Evolutionary conservation across 2,888 invertebrate genomes (phyloP).

Genomic region (Drosophila paracracens): DNA sequence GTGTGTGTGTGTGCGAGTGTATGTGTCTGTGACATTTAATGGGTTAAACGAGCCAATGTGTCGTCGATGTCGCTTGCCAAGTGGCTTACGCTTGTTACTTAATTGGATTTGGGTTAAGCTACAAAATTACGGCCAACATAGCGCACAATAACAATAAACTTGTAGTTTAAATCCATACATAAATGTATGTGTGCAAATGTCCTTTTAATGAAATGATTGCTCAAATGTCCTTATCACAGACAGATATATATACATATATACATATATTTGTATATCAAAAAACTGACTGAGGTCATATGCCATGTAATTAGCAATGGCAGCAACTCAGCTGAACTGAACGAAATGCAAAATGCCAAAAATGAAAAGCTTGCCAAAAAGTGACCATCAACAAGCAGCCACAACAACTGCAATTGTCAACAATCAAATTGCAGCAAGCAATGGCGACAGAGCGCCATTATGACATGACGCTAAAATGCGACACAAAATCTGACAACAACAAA

Average conservation of each 20-base stretch:
- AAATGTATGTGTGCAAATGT: conserved; percentile 14
- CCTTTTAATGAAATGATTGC: conserved; percentile 65
- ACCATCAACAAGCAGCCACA: conserved; percentile 19
- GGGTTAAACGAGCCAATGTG: conserved; percentile 80
- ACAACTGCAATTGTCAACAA: conserved; percentile 41
- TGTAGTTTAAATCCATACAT: conserved; percentile 55
- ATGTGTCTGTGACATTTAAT: conserved; percentile 59
- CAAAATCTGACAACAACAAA: conserved; percentile 8
- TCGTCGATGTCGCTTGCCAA: conserved; percentile 78
- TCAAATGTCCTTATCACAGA: conserved; percentile 60
- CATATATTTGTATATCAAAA: conserved; percentile 28
- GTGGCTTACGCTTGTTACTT: conserved; percentile 79
- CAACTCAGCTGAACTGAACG: conserved; percentile 14
- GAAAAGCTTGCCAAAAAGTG: conserved; percentile 27
- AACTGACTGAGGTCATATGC: conserved; percentile 48
- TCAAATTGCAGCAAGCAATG: conserved; percentile 42
- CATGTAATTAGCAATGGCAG: conserved; percentile 71
- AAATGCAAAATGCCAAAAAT: conserved; percentile 44
- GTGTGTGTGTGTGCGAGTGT: conserved; percentile 1
- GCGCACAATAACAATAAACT: conserved; percentile 74
- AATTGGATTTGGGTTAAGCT: conserved; percentile 79
- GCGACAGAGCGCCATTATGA: conserved; percentile 52
- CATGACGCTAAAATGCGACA: conserved; percentile 44
- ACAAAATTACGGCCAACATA: conserved; percentile 74
- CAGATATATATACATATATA: neutral